Percentiles rank a stretch among this genome's conserved stretches.
phyloP scores from a whole-genome alignment of 2,113 vertebrate genomes.

The Tupaia chinensis region DNA sequence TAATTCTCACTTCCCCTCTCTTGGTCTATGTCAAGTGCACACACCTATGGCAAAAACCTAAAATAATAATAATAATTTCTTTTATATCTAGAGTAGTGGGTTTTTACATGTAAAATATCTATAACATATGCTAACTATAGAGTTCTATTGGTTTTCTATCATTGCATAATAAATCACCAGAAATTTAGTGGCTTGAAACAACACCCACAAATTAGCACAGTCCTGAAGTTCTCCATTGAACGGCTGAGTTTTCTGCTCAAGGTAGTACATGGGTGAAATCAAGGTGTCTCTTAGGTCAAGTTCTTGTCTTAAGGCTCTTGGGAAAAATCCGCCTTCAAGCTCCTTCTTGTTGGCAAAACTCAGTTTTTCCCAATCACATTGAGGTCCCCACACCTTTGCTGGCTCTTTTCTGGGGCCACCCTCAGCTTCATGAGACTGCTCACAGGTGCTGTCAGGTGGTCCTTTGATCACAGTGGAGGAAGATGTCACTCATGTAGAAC shows the following conservation, averaged over 20 bases:
- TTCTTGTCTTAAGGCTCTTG: neutral
- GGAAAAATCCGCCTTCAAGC: neutral
- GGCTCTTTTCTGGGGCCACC: neutral
- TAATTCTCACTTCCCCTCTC: too few relatives aligned
- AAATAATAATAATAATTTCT: too few relatives aligned
- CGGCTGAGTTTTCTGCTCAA: neutral
- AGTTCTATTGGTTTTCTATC: neutral
- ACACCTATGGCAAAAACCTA: too few relatives aligned
- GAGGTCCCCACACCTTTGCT: neutral
- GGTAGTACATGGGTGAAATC: neutral
- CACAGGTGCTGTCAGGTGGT: neutral
- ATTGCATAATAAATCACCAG: neutral
- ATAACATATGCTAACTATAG: neutral
- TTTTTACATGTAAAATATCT: neutral
- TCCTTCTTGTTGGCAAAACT: neutral
- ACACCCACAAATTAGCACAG: neutral
- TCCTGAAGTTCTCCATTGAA: neutral
- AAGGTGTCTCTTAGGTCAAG: neutral
- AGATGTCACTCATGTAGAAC: neutral
- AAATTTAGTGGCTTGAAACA: neutral
- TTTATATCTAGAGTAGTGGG: neutral
- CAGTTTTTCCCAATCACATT: neutral
- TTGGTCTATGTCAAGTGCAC: too few relatives aligned
- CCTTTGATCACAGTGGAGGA: neutral
- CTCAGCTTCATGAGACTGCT: neutral